Evolutionary conservation across 2,888 invertebrate genomes (phyloP).

Genomic region (Apodemia zela): DNA sequence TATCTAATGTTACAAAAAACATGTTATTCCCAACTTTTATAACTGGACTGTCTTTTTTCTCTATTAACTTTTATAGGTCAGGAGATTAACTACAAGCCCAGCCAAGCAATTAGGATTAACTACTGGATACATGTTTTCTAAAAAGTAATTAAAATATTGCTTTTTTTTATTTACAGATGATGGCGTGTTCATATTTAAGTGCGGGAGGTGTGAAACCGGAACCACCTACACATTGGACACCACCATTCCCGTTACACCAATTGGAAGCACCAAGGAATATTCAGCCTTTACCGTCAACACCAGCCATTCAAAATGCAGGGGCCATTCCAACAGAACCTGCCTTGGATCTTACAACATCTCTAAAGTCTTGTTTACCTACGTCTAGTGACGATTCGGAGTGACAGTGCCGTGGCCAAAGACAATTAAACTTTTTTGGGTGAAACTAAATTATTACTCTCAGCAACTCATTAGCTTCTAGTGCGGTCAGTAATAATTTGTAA

Average conservation of each 20-base stretch:
- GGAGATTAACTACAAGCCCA: too few species aligned
- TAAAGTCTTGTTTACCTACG: conserved; percentile 44
- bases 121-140: too few species aligned
- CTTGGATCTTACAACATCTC: conserved; percentile 56
- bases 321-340: conserved; percentile 45
- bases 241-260: conserved; percentile 41
- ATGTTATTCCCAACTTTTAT: too few species aligned
- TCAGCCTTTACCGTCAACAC: conserved; percentile 16
- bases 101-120: too few species aligned
- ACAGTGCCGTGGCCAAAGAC: conserved; percentile 69
- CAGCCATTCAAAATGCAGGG: conserved; percentile 23
- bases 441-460: conserved; percentile 53
- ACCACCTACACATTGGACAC: conserved; percentile 58
- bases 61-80: too few species aligned
- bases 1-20: too few species aligned
- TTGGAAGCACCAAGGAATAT: not conserved
- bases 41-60: too few species aligned
- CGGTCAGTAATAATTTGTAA: conserved; percentile 51
- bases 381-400: conserved; percentile 57
- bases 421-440: conserved; percentile 43
- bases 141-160: too few species aligned
- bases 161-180: conserved; percentile 57
- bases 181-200: conserved; percentile 75
- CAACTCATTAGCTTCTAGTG: conserved; percentile 33
- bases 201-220: conserved; percentile 56